Evolutionary conservation across 2,888 invertebrate species (phyloP).

Genomic region (Platerodrilus igneus): DNA sequence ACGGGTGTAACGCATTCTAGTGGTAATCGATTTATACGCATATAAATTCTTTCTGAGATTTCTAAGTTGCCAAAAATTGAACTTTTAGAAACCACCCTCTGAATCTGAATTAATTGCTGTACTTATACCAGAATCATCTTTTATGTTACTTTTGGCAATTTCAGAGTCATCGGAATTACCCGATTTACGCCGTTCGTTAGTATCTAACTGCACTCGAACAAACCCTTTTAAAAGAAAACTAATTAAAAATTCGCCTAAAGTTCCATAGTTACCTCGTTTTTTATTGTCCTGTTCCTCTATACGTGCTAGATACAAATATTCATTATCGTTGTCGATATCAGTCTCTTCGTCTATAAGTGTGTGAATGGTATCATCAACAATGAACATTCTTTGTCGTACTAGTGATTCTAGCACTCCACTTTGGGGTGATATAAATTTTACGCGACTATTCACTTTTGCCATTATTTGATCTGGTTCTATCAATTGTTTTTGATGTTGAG

Average conservation of each 20-base stretch:
- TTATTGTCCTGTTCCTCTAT: no score
- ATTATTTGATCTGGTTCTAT: slow-evolving; percentile 67
- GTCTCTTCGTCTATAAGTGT: no score
- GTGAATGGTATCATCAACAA: slow-evolving; percentile 69
- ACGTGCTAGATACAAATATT: no score
- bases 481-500: slow-evolving; percentile 59
- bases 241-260: no score
- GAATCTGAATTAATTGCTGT: slow-evolving; percentile 35
- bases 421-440: slow-evolving; percentile 50
- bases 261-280: no score
- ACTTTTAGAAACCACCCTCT: no score
- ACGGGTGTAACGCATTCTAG: slow-evolving; percentile 52
- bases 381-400: slow-evolving; percentile 60
- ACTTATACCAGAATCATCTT: slow-evolving; percentile 14
- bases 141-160: slow-evolving; percentile 10
- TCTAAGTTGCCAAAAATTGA: no score
- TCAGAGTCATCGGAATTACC: slow-evolving; percentile 1
- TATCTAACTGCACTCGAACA: no score
- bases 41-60: slow-evolving; percentile 45
- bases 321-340: no score
- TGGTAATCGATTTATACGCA: slow-evolving; percentile 51
- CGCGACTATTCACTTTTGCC: slow-evolving; percentile 59
- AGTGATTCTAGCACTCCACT: slow-evolving; percentile 52
- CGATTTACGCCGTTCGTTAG: no score
- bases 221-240: no score